Evolutionary conservation across 2,797 vertebrate genomes (phyloP), one percentile per base, ranked within the genome.

Genomic region (Enteromius mattozi): DNA sequence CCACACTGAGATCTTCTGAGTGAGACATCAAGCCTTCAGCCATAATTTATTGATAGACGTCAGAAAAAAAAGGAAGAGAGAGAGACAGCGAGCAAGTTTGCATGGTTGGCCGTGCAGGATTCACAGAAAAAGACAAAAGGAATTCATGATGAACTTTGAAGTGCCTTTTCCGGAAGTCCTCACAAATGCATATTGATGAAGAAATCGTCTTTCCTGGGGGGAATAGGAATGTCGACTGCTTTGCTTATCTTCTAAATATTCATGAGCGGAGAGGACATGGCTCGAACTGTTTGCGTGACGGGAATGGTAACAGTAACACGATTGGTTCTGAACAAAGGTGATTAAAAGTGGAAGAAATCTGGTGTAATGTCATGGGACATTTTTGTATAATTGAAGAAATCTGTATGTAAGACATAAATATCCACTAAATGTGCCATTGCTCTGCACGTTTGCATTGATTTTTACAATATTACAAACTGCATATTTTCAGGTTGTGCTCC

Each of bases 161-260:
- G 97, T 96, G 94, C 95, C 94, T 97, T 97, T 98, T 96, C 95
- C 96, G 70, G 94, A 97, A 97, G 96, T 97, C 96, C 95, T 97
- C 95, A 94, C 96, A 97, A 98, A 97, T 97, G 95, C 96, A 97
- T 97, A 97, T 96, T 97, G 96, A 98, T 98, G 97, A 97, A 97
- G 96, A 98, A 97, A 98, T 97, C 96, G 96, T 97, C 96, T 96
- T 95, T 96, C 96, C 96, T 96, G 94, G 69, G 74, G 81, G 93
- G 95, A 94, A 96, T 93, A 95, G 94, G 94, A 94, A 95, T 96
- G 96, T 95, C 93, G 94, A 94, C 95, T 95, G 94, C 95, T 97
- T 97, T 95, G 96, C 96, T 95, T 94, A 92, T 92, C 91, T 96
- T 95, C 97, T 97, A 97, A 97, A 97, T 97, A 97, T 97, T 97